phyloP scores from a whole-genome alignment of 2,888 invertebrate species.

The Exocentrus adspersus region DNA sequence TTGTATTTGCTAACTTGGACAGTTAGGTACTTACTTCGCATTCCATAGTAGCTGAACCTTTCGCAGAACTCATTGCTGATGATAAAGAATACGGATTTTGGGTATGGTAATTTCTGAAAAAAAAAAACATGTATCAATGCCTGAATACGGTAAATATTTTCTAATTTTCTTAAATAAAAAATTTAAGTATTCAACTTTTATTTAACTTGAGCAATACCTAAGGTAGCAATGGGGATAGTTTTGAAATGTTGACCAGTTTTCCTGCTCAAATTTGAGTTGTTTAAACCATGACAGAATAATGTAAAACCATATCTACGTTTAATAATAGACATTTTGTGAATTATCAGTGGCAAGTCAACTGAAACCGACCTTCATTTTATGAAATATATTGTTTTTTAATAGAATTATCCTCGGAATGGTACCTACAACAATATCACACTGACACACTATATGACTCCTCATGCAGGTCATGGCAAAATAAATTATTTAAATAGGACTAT shows the following conservation, averaged over 20 bases:
- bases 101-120: slow-evolving; percentile 79
- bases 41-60: slow-evolving; percentile 96
- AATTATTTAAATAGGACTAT: background rate
- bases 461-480: slow-evolving; percentile 3
- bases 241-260: too few species aligned
- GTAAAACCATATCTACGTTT: too few species aligned
- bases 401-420: background rate
- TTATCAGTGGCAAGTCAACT: background rate
- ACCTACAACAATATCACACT: background rate
- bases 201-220: too few species aligned
- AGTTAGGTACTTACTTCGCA: slow-evolving; percentile 90
- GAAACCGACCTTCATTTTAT: background rate
- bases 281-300: too few species aligned
- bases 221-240: too few species aligned
- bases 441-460: background rate
- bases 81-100: slow-evolving; percentile 91
- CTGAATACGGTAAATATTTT: too few species aligned
- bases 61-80: slow-evolving; percentile 98
- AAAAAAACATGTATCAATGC: slow-evolving; percentile 51
- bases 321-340: too few species aligned
- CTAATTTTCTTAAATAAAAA: too few species aligned
- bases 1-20: too few species aligned
- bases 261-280: too few species aligned
- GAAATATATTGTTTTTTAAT: background rate
- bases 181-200: too few species aligned